Conservation (phyloP, 2,888 invertebrate species). For the Drosophila limbata region DNA sequence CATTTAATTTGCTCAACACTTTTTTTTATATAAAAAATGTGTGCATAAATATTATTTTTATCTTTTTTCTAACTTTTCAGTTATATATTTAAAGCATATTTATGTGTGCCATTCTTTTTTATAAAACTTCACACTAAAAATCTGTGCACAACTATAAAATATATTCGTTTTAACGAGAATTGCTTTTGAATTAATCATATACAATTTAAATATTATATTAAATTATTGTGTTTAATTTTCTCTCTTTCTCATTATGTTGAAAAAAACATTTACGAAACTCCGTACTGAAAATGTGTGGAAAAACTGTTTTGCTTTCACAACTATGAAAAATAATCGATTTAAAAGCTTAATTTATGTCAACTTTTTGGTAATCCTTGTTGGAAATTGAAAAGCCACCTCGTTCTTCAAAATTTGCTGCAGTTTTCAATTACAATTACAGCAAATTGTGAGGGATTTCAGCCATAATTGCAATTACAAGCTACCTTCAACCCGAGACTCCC, state of each 20-base stretch:
- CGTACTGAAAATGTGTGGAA: not conserved
- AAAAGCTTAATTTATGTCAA: slow-evolving; percentile 13
- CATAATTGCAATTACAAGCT: slow-evolving; percentile 66
- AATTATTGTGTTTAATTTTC: not conserved
- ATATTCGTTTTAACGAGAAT: not conserved
- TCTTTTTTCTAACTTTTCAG: not conserved
- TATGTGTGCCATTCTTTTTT: not conserved
- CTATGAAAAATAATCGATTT: slow-evolving; percentile 19
- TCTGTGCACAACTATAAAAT: too few relatives aligned
- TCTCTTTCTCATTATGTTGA: not conserved
- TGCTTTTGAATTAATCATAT: not conserved
- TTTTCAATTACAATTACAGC: slow-evolving; percentile 50
- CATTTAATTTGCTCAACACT: not conserved
- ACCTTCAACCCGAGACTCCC: slow-evolving; percentile 9
- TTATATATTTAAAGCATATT: not conserved
- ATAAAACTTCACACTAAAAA: not conserved
- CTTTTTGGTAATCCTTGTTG: slow-evolving; percentile 15
- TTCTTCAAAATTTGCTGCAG: slow-evolving; percentile 24
- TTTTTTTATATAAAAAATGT: too few relatives aligned
- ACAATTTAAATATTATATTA: not conserved
- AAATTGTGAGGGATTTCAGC: slow-evolving; percentile 31
- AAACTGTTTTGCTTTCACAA: not conserved
- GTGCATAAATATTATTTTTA: too few relatives aligned
- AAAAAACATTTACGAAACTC: not conserved
- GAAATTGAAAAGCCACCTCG: slow-evolving; percentile 12